Percentiles rank a stretch among this genome's conserved stretches.
Evolutionary conservation across 2,797 vertebrate genomes (phyloP).

Genomic region (Squalus acanthias): DNA sequence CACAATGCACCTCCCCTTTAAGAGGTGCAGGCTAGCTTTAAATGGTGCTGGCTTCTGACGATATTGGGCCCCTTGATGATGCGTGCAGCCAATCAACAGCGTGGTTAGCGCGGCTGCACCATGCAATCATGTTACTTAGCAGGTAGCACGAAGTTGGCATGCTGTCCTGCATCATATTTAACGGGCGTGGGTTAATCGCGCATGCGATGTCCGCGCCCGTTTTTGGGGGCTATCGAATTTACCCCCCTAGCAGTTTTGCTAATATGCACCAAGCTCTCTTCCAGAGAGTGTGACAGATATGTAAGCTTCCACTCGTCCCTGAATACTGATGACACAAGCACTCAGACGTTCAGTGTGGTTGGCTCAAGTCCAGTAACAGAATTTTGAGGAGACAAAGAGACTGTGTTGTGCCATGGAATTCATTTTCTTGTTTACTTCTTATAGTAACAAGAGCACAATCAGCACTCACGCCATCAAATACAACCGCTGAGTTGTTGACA

Average conservation of each 20-base stretch:
- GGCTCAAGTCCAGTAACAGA: conserved; percentile 65
- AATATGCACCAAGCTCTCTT: conserved; percentile 56
- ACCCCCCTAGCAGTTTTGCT: background rate
- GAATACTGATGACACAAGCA: conserved; percentile 66
- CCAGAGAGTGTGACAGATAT: conserved; percentile 61
- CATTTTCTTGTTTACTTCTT: conserved; percentile 80
- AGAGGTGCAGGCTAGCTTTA: too few relatives aligned
- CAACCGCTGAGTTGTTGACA: conserved; percentile 71
- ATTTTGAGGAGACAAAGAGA: conserved; percentile 74
- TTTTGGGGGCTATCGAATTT: too few relatives aligned
- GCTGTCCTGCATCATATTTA: too few relatives aligned
- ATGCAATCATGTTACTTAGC: too few relatives aligned
- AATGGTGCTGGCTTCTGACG: too few relatives aligned
- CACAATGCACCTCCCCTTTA: too few relatives aligned
- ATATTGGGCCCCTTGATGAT: too few relatives aligned
- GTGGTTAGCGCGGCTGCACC: too few relatives aligned
- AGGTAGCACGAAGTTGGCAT: too few relatives aligned
- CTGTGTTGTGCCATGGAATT: conserved; percentile 73
- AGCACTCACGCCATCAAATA: conserved; percentile 68
- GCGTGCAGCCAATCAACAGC: too few relatives aligned
- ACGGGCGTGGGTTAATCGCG: too few relatives aligned
- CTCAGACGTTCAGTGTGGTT: conserved; percentile 62
- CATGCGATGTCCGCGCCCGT: too few relatives aligned
- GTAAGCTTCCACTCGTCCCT: conserved; percentile 64
- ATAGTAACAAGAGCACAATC: conserved; percentile 76